Evolutionary conservation across 2,888 invertebrate genomes (phyloP).

Genomic region (Acleris cristana): DNA sequence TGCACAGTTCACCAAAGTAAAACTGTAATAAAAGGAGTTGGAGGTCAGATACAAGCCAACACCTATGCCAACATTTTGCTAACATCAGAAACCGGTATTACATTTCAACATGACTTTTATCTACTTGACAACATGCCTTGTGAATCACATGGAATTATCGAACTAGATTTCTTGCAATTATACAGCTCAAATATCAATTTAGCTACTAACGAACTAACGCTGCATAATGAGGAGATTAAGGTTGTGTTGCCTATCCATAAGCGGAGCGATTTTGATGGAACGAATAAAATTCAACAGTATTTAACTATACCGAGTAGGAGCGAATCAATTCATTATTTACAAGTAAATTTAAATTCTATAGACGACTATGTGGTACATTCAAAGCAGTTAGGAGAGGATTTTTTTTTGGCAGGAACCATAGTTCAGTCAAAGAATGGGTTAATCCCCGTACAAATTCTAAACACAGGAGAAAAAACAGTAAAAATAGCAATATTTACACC

Average conservation of each 20-base stretch:
- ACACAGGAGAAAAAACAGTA: too few relatives aligned
- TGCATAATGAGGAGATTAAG: too few relatives aligned
- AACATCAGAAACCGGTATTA: not conserved
- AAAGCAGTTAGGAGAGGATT: too few relatives aligned
- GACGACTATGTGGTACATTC: not conserved
- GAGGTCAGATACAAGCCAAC: not conserved
- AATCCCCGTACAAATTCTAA: too few relatives aligned
- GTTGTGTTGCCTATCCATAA: not conserved
- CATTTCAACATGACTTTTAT: constrained; percentile 1
- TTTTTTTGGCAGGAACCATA: too few relatives aligned
- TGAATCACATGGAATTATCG: constrained; percentile 2
- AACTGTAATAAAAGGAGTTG: constrained; percentile 4
- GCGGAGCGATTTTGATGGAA: not conserved
- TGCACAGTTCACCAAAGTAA: not conserved
- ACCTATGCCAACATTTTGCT: not conserved
- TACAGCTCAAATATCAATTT: constrained; percentile 10
- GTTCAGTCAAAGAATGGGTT: too few relatives aligned
- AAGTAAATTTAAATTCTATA: not conserved
- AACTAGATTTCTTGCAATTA: constrained; percentile 4
- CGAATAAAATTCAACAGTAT: not conserved
- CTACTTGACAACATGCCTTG: constrained; percentile 8
- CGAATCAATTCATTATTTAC: constrained; percentile 7
- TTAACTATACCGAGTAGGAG: constrained; percentile 3
- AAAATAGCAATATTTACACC: too few relatives aligned
- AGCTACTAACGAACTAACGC: not conserved